Conservation (phyloP, 92 coral and sea anemone species). For the Pocillopora grandis region DNA sequence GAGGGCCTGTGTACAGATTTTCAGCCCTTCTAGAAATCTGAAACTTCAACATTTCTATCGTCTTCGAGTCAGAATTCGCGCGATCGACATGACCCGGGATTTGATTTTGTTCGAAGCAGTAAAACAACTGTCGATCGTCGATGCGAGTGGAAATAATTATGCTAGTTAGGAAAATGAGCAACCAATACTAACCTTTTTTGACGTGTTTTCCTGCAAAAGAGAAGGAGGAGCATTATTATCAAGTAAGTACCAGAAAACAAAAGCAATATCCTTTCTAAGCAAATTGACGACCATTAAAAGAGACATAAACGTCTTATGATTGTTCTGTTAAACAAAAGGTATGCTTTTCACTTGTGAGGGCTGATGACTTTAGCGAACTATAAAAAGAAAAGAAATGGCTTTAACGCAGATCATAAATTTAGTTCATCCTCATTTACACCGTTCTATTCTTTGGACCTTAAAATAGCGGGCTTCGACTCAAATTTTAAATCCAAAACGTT, state of each 20-base stretch:
- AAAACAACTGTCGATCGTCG: not conserved
- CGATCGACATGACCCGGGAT: not conserved
- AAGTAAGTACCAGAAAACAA: constrained; percentile 33
- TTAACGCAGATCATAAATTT: not conserved
- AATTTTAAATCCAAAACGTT: not conserved
- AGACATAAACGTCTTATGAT: constrained; percentile 3
- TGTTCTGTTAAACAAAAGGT: constrained; percentile 9
- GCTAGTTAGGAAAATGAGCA: not conserved
- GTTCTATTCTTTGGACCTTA: not conserved
- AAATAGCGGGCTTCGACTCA: not conserved
- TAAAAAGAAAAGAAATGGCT: constrained; percentile 6
- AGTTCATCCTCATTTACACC: not conserved
- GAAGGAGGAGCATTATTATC: constrained; percentile 32
- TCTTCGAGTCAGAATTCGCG: not conserved
- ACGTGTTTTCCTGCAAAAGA: constrained; percentile 71
- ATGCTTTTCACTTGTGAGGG: not conserved
- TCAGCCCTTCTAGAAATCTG: constrained; percentile 37
- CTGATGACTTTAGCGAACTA: not conserved
- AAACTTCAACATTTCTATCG: constrained; percentile 40
- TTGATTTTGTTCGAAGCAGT: constrained; percentile 3
- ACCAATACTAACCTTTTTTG: constrained; percentile 66
- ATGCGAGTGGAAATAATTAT: not conserved
- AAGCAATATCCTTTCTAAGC: constrained; percentile 26
- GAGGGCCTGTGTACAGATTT: constrained; percentile 12
- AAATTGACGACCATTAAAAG: constrained; percentile 20